phyloP scores from a whole-genome alignment of 2,113 vertebrate species.

The Gorsachius goisagi region DNA sequence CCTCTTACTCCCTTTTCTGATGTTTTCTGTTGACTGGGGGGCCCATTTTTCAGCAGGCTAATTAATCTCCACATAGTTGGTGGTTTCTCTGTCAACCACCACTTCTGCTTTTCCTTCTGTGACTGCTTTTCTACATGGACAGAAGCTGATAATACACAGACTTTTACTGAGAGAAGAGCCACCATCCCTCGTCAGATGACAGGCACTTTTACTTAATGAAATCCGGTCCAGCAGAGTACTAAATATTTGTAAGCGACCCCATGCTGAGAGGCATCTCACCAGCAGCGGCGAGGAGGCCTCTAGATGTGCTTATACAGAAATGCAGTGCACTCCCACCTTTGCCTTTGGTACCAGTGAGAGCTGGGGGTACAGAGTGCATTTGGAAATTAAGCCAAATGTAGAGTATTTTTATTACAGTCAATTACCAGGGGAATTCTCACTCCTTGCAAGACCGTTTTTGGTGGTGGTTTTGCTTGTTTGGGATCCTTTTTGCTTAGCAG shows the following conservation, averaged over 20 bases:
- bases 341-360: background rate
- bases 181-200: background rate
- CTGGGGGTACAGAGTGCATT: background rate
- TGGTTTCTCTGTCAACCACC: background rate
- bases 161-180: background rate
- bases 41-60: background rate
- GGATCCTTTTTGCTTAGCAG: background rate
- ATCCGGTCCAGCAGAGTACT: background rate
- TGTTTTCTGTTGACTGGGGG: background rate
- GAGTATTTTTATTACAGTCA: background rate
- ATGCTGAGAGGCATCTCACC: background rate
- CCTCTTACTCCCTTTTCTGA: background rate
- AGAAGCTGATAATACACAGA: background rate
- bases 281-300: background rate
- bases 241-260: background rate
- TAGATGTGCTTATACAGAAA: background rate
- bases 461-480: background rate
- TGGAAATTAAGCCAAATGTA: background rate
- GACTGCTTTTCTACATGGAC: background rate
- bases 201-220: background rate
- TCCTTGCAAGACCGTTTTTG: background rate
- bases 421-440: background rate
- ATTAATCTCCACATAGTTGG: fast-evolving
- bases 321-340: background rate
- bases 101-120: background rate